Conservation (phyloP, 2,888 invertebrate species). For the Apantesis nais region DNA sequence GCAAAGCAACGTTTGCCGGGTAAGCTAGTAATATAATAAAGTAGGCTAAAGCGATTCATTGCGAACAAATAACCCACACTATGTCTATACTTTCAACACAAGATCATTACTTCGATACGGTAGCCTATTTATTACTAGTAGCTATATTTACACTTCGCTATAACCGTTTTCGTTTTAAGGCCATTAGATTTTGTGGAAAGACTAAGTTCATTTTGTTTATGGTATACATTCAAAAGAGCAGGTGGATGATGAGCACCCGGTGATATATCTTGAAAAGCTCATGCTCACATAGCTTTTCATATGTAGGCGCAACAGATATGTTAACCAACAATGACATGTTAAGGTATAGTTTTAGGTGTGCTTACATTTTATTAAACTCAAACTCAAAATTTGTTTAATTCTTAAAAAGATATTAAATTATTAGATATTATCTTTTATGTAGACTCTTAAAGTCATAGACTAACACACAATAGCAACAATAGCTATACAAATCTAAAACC, state of each 20-base stretch:
- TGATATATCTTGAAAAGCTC: neutral
- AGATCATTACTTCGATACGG: neutral
- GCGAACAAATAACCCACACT: slow-evolving; percentile 11
- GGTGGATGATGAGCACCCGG: neutral
- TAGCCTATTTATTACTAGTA: neutral
- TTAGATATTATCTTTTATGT: too few relatives aligned
- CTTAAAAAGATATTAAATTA: too few relatives aligned
- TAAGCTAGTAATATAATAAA: too few relatives aligned
- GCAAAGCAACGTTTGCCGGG: too few relatives aligned
- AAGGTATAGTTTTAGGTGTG: too few relatives aligned
- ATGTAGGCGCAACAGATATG: neutral
- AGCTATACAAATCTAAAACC: too few relatives aligned
- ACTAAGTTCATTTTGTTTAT: neutral
- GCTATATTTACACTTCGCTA: neutral
- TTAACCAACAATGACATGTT: too few relatives aligned
- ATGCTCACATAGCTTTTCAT: neutral
- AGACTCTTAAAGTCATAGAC: too few relatives aligned
- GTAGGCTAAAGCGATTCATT: slow-evolving; percentile 1
- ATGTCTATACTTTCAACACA: slow-evolving; percentile 2
- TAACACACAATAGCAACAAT: too few relatives aligned
- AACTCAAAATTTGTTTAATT: too few relatives aligned
- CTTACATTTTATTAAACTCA: too few relatives aligned
- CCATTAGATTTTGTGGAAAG: neutral
- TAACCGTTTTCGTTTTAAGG: neutral
- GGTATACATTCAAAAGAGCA: too few relatives aligned